These are phyloP conservation scores for Acrocera orbiculus DNA, from an alignment of 2,888 invertebrate species.

Conservation along the genomic window DNA sequence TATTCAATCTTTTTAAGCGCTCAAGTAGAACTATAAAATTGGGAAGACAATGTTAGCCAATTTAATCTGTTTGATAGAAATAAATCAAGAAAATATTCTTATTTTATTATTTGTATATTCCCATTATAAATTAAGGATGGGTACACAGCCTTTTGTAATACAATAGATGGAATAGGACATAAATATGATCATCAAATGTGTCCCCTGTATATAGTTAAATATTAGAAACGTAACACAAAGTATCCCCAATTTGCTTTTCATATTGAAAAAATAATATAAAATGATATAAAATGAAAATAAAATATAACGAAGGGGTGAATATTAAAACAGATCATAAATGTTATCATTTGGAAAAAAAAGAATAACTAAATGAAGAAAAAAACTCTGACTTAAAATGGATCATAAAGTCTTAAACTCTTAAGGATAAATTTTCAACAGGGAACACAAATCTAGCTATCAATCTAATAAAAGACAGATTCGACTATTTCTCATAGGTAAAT, in stretches of 20 bases:
- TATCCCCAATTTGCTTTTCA: not conserved
- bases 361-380: no score
- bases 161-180: not conserved
- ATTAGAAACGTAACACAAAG: no score
- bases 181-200: constrained; percentile 2
- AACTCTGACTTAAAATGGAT: constrained; percentile 2
- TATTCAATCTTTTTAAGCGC: not conserved
- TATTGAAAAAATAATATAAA: constrained; percentile 2
- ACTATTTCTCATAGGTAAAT: no score
- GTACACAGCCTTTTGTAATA: not conserved
- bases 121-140: constrained; percentile 6
- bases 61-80: constrained; percentile 4
- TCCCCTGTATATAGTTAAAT: constrained; percentile 1
- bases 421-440: no score
- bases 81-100: not conserved
- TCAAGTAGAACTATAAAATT: no score
- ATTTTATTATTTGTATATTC: constrained; percentile 5
- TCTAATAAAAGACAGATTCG: no score
- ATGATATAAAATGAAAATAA: constrained; percentile 1
- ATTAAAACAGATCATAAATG: constrained; percentile 6
- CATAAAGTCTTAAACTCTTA: no score
- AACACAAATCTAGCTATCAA: no score
- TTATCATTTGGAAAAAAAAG: constrained; percentile 5
- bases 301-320: constrained; percentile 5
- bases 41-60: constrained; percentile 5